Conservation (phyloP, 1,140 invertebrate species). For the Brachystomella parvula region DNA sequence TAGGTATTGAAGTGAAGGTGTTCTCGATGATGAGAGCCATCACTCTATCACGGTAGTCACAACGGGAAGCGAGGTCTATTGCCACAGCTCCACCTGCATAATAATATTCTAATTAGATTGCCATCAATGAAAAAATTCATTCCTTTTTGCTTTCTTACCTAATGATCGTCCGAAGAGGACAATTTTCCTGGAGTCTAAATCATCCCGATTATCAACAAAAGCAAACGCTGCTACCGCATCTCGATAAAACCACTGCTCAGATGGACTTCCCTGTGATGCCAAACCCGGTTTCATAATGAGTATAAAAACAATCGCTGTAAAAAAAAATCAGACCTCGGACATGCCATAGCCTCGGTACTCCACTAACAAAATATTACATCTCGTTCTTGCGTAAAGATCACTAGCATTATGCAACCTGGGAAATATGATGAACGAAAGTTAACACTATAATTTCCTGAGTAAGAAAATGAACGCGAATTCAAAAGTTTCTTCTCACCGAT, state of each 20-base stretch:
- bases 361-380: conserved; percentile 78
- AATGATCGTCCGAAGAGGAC: conserved; percentile 88
- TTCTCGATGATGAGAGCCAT: conserved; percentile 86
- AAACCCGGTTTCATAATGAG: neutral
- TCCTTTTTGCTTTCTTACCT: conserved; percentile 47
- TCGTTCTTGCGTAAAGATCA: conserved; percentile 67
- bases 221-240: conserved; percentile 82
- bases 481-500: conserved; percentile 62
- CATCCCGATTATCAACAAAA: conserved; percentile 66
- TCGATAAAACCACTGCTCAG: conserved; percentile 74
- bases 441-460: too few relatives aligned
- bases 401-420: conserved; percentile 63
- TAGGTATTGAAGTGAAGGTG: conserved; percentile 88
- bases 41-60: conserved; percentile 64
- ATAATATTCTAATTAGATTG: conserved; percentile 13
- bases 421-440: conserved; percentile 1
- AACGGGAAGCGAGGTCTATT: conserved; percentile 68
- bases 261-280: conserved; percentile 61
- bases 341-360: conserved; percentile 91
- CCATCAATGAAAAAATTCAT: neutral
- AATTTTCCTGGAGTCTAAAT: conserved; percentile 75
- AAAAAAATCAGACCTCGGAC: conserved; percentile 47
- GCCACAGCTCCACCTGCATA: conserved; percentile 70
- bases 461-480: too few relatives aligned
- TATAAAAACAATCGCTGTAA: neutral